These are phyloP conservation scores for Drosophila mojavensis DNA, from an alignment of 1,140 invertebrate species.

Conservation along the genomic window DNA sequence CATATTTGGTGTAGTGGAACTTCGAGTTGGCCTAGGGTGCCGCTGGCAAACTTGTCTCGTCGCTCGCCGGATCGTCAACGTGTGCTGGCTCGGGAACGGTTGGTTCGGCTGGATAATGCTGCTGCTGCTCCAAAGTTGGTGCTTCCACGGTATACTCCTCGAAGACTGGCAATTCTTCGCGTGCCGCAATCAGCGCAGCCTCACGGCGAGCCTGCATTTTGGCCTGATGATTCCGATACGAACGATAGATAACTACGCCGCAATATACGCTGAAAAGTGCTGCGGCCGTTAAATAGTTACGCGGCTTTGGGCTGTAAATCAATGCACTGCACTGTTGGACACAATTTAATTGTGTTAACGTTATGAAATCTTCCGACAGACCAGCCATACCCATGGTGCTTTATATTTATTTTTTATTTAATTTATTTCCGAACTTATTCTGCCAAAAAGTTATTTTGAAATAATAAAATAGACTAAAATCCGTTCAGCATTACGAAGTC, in stretches of 20 bases:
- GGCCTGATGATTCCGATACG: conserved; percentile 1
- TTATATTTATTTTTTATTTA: not conserved
- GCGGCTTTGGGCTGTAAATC: conserved; percentile 1
- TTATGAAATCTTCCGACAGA: conserved; percentile 23
- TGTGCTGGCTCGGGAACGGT: not conserved
- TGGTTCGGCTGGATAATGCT: not conserved
- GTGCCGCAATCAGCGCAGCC: not conserved
- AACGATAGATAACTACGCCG: conserved; percentile 23
- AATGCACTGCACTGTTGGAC: conserved; percentile 23
- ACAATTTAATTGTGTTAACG: conserved; percentile 28
- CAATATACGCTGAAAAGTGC: conserved; percentile 24
- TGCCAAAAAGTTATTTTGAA: not conserved
- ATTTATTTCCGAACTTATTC: not conserved
- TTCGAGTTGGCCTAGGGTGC: not conserved
- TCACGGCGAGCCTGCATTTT: not conserved
- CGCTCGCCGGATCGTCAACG: not conserved
- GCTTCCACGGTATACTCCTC: conserved; percentile 1
- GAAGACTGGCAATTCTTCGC: not conserved
- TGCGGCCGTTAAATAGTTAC: conserved; percentile 16
- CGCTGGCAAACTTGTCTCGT: not conserved
- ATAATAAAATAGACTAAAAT: not conserved
- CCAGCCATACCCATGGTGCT: conserved; percentile 6
- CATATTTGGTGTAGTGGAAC: no score
- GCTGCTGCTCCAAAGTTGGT: not conserved
- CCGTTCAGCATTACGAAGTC: not conserved